These are phyloP conservation scores for Lates japonicus DNA, from an alignment of 2,797 vertebrate species.

Conservation along the genomic window DNA sequence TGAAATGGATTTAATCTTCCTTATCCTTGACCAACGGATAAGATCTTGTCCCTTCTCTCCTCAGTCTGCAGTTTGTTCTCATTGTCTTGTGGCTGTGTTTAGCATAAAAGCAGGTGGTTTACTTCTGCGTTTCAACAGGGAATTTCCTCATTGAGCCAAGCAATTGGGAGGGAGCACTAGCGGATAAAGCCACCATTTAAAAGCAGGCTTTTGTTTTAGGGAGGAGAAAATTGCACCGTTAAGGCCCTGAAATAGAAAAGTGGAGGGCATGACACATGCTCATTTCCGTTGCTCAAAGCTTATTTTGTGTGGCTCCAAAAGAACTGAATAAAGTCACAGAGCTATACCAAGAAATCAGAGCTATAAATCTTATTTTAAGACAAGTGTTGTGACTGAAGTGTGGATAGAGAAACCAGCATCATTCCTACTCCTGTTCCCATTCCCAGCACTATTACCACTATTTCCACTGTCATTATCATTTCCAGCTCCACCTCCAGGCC, in stretches of 20 bases:
- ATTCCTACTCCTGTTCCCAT: background rate
- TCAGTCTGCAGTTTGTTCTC: constrained; percentile 9
- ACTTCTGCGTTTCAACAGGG: constrained; percentile 38
- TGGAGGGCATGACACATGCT: constrained; percentile 52
- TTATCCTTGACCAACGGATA: constrained; percentile 29
- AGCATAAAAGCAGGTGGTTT: constrained; percentile 62
- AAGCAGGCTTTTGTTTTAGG: constrained; percentile 68
- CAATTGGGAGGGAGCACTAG: constrained; percentile 26
- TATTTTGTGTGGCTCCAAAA: constrained; percentile 40
- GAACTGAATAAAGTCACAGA: constrained; percentile 14
- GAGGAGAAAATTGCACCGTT: constrained; percentile 68
- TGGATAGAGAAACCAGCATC: constrained; percentile 25
- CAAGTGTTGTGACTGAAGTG: constrained; percentile 12
- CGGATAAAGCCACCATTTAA: constrained; percentile 46
- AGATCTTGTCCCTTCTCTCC: constrained; percentile 5
- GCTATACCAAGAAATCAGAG: constrained; percentile 13
- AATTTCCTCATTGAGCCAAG: constrained; percentile 42
- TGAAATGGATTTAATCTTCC: constrained; percentile 42
- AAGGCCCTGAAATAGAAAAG: constrained; percentile 67
- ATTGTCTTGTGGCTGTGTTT: constrained; percentile 38
- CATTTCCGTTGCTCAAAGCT: constrained; percentile 53
- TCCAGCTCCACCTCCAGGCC: constrained; percentile 14
- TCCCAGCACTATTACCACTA: constrained; percentile 26
- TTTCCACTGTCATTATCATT: constrained; percentile 18
- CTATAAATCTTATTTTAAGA: constrained; percentile 35